Evolutionary conservation across 2,888 invertebrate genomes (phyloP).

Genomic region (Stratiomys singularior): DNA sequence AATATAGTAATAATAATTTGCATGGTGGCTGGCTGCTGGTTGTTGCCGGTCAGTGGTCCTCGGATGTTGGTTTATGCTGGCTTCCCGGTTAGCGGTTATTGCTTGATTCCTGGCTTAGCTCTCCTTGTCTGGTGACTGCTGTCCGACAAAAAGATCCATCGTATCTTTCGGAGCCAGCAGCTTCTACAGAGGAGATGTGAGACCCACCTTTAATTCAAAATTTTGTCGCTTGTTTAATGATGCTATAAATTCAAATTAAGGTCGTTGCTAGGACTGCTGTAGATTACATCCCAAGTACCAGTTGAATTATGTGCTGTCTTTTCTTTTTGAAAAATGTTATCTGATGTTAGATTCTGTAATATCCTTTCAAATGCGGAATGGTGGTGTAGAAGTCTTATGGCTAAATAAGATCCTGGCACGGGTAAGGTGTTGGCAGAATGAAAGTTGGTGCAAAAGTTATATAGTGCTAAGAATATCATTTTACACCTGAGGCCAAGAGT

Average conservation of each 20-base stretch:
- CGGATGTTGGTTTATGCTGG: background rate
- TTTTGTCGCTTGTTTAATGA: conserved; percentile 40
- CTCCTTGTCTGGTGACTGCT: background rate
- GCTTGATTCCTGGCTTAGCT: background rate
- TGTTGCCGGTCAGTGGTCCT: background rate
- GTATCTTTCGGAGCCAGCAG: background rate
- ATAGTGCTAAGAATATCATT: conserved; percentile 21
- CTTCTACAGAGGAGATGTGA: background rate
- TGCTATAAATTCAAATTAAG: conserved; percentile 42
- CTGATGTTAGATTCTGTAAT: conserved; percentile 22
- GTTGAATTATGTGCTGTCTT: conserved; percentile 37
- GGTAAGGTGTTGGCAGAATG: background rate
- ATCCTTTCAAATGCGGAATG: conserved; percentile 9
- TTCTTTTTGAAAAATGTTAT: conserved; percentile 36
- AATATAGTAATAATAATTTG: conserved; percentile 33
- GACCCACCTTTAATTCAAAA: conserved; percentile 25
- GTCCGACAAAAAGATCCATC: background rate
- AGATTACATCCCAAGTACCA: conserved; percentile 10
- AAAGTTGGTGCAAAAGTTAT: background rate
- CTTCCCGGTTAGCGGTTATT: background rate
- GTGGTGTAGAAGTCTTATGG: background rate
- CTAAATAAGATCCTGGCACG: background rate
- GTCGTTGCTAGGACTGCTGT: conserved; percentile 5
- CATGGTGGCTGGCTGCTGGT: conserved; percentile 28
- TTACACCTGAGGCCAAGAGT: conserved; percentile 20